Base-by-base conservation (phyloP, 2,888 invertebrate species). In the Eupithecia abbreviata region DNA sequence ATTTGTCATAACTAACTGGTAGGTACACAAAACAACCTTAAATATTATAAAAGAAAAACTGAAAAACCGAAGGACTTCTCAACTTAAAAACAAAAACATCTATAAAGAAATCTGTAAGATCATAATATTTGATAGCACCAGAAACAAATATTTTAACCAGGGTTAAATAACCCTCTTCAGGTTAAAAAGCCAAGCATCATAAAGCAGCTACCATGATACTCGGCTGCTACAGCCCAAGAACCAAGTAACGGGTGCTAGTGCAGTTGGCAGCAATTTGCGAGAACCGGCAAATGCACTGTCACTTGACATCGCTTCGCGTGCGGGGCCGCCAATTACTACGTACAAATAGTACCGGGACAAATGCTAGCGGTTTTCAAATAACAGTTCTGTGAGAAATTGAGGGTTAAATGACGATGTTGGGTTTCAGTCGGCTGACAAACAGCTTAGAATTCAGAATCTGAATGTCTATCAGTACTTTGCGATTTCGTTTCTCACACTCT, bases 221-320 rank as follows among this genome's bases (percentile, higher is more conserved):
- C 41, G 42, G 42, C 42, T 42, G 55, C 62, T 72, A 74, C 76
- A 78, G 75, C 73, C 80, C 79, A 81, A 80, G 77, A 79, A 81
- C 72, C 71, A 77, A 74, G 70, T 79, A 81, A 78, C 80, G 79
- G 80, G 66, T 70, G 76, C 72, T 79, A 74, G 76, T 78, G 80
- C 79, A 79, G 78, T 82, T 79, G 81, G 78, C 78, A 77, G 78
- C 81, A 84, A 83, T 82, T 82, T 84, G 81, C 80, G 77, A 80
- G 75, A 74, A 74, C 45, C 77, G 76, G 76, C 77, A 76, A 77
- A 79, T 58, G 73, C 51, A 71, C 75, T 78, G 78, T 76, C 80
- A 77, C 81, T 80, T 80, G 81, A 80, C 78, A 77, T 80, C 79
- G 81, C 82, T 71, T 74, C 71, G 77, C 74, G 79, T 80, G 82